A percentile compares a stretch with the other conserved stretches of the same genome.
Conservation (phyloP, 1,140 invertebrate genomes). For the Cydia splendana region DNA sequence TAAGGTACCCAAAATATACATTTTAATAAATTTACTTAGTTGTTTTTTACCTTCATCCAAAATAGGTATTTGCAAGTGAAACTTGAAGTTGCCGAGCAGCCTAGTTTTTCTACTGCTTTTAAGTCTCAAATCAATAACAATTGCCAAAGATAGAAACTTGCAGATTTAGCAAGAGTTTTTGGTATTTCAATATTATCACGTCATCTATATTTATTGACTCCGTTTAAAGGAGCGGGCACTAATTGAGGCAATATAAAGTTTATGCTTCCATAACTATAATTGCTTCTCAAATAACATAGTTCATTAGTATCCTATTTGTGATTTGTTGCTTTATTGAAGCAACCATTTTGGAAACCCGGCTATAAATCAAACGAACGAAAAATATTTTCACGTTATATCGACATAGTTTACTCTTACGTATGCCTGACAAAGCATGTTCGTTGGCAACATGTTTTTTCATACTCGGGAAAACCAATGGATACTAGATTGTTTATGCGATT, state of each 20-base stretch:
- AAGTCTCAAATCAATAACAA: background rate
- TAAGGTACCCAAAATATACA: no score
- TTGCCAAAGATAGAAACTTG: constrained; percentile 9
- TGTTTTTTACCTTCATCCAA: no score
- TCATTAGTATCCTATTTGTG: background rate
- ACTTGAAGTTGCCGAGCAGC: background rate
- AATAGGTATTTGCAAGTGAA: background rate
- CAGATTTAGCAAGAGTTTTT: constrained; percentile 1
- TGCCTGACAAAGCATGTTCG: background rate
- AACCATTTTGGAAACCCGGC: background rate
- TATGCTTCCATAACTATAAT: constrained; percentile 16
- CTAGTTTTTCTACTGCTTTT: background rate
- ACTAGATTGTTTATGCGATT: background rate
- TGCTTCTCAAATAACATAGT: constrained; percentile 13
- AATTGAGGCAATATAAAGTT: constrained; percentile 13
- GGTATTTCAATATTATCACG: constrained; percentile 19
- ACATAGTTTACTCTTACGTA: background rate
- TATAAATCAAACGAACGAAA: background rate
- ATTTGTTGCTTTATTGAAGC: constrained; percentile 13
- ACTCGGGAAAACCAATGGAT: constrained; percentile 24
- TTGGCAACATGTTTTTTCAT: background rate
- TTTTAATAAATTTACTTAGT: no score
- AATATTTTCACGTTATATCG: background rate
- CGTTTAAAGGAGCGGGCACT: background rate
- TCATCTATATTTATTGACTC: constrained; percentile 13